Evolutionary conservation across 2,797 vertebrate species (phyloP).

Genomic region (Rhincodon typus): DNA sequence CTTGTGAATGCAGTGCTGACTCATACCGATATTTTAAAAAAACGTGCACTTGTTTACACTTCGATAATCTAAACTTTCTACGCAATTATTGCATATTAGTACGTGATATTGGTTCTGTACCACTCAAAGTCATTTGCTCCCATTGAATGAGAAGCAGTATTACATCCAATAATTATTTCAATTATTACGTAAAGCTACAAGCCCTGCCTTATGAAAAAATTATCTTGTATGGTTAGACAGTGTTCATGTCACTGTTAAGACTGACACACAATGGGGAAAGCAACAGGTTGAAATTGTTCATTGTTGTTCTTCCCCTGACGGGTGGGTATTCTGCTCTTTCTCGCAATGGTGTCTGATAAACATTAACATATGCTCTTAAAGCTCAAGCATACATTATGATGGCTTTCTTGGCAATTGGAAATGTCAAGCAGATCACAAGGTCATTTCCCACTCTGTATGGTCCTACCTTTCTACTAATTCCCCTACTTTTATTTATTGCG

Average conservation of each 20-base stretch:
- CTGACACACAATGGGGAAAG: not conserved
- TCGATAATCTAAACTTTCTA: too few relatives aligned
- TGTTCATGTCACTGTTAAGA: not conserved
- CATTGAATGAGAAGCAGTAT: too few relatives aligned
- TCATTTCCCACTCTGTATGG: not conserved
- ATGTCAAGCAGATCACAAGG: not conserved
- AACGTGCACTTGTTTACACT: too few relatives aligned
- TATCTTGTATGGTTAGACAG: not conserved
- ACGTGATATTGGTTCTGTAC: too few relatives aligned
- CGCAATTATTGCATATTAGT: too few relatives aligned
- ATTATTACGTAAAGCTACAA: not conserved
- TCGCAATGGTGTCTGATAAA: too few relatives aligned
- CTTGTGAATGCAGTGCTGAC: too few relatives aligned
- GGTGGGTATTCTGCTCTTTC: not conserved
- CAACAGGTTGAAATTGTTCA: not conserved
- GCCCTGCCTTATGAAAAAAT: not conserved
- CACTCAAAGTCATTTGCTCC: too few relatives aligned
- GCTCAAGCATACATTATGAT: not conserved
- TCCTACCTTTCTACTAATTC: not conserved
- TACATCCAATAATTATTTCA: not conserved
- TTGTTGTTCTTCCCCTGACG: not conserved
- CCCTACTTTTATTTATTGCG: not conserved
- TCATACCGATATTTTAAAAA: too few relatives aligned
- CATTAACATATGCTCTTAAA: not conserved
- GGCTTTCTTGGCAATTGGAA: not conserved